Conservation (phyloP, 2,797 vertebrate species). For the Argyrosomus regius region DNA sequence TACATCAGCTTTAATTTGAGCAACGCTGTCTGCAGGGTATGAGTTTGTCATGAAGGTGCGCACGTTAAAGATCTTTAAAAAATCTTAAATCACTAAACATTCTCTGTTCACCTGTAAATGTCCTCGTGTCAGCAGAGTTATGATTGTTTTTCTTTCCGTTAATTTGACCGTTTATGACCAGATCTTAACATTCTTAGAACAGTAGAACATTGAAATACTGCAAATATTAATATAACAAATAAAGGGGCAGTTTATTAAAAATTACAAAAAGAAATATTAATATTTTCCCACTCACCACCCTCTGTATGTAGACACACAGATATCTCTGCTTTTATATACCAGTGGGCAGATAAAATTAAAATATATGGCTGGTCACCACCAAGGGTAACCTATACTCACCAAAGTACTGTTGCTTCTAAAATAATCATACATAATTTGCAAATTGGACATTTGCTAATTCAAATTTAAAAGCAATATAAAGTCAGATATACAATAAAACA, state of each 20-base stretch:
- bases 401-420: too few relatives aligned
- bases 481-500: background rate
- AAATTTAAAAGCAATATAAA: too few relatives aligned
- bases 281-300: background rate
- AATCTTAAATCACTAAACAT: conserved; percentile 11
- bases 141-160: background rate
- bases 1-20: conserved; percentile 88
- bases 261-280: background rate
- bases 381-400: too few relatives aligned
- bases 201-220: background rate
- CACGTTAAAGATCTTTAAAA: conserved; percentile 13
- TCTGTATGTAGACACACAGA: background rate
- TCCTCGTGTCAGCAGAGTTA: background rate
- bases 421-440: too few relatives aligned
- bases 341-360: too few relatives aligned
- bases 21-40: conserved; percentile 67
- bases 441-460: too few relatives aligned
- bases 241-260: background rate
- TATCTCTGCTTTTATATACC: background rate
- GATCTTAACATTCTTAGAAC: background rate
- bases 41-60: conserved; percentile 61
- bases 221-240: background rate
- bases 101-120: conserved; percentile 49
- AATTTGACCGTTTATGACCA: background rate
- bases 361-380: too few relatives aligned